phyloP scores from a whole-genome alignment of 2,797 vertebrate species.

The Notolepis coatsorum region DNA sequence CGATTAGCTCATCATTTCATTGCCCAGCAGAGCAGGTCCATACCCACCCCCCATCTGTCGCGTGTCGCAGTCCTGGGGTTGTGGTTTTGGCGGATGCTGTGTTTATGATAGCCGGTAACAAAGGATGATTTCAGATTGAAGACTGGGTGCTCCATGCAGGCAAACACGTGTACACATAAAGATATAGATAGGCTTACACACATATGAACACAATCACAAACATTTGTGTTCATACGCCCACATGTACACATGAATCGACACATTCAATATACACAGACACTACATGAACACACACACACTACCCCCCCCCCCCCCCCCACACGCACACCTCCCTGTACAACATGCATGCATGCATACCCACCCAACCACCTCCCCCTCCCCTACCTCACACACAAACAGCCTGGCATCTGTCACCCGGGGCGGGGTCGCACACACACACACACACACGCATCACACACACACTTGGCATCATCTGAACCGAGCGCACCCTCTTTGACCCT shows the following conservation, averaged over 20 bases:
- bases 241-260: too few relatives aligned
- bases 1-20: constrained; percentile 74
- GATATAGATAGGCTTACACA: too few relatives aligned
- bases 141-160: too few relatives aligned
- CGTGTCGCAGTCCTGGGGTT: constrained; percentile 43
- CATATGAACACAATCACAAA: neutral
- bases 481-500: constrained; percentile 75
- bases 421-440: constrained; percentile 19
- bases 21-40: constrained; percentile 40
- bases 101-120: constrained; percentile 38
- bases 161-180: too few relatives aligned
- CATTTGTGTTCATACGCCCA: constrained; percentile 17
- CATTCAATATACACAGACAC: neutral
- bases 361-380: constrained; percentile 64
- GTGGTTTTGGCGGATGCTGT: constrained; percentile 42
- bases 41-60: constrained; percentile 48
- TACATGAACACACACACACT: too few relatives aligned
- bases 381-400: constrained; percentile 71
- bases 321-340: neutral
- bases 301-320: too few relatives aligned
- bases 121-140: constrained; percentile 28
- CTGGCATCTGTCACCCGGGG: constrained; percentile 79
- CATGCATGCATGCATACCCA: constrained; percentile 48
- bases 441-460: constrained; percentile 34
- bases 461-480: constrained; percentile 63